Conservation (phyloP, 2,113 vertebrate genomes). For the Ctenodactylus gundi region DNA sequence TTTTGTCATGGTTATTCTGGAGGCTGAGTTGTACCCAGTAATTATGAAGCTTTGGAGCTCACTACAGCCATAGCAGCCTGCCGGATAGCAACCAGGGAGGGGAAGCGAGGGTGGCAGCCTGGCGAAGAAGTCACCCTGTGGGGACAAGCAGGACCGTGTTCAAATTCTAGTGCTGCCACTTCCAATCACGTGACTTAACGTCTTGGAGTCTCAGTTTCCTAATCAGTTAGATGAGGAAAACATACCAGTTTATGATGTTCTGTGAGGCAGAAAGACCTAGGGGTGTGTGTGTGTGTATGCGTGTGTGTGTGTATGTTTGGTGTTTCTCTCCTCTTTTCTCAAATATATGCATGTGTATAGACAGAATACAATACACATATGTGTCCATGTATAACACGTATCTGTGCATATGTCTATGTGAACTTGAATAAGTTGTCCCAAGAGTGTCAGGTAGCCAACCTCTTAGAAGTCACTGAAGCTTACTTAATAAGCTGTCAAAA, state of each 20-base stretch:
- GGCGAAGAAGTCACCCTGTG: not conserved
- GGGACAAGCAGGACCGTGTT: not conserved
- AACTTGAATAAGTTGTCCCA: not conserved
- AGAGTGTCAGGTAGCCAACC: not conserved
- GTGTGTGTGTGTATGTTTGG: not conserved
- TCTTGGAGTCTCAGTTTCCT: conserved; percentile 30
- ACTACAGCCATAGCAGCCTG: not conserved
- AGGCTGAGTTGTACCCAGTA: conserved; percentile 11
- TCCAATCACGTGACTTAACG: conserved; percentile 9
- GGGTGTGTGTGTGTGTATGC: not conserved
- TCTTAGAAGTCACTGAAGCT: not conserved
- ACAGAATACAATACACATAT: not conserved
- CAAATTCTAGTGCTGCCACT: not conserved
- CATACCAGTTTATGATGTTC: not conserved
- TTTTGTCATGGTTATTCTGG: conserved; percentile 61
- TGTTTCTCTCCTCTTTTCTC: not conserved
- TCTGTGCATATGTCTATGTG: rapidly evolving
- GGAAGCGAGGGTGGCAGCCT: not conserved
- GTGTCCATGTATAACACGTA: not conserved
- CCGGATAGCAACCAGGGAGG: rapidly evolving
- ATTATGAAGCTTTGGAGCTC: not conserved
- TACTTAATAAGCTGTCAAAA: not conserved
- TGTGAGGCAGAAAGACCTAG: not conserved
- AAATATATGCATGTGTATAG: too few species aligned
- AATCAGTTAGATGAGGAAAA: conserved; percentile 41